Evolutionary conservation across 1,140 invertebrate species (phyloP), one percentile per base, ranked within the genome.

Genomic region (Cydia fagiglandana): DNA sequence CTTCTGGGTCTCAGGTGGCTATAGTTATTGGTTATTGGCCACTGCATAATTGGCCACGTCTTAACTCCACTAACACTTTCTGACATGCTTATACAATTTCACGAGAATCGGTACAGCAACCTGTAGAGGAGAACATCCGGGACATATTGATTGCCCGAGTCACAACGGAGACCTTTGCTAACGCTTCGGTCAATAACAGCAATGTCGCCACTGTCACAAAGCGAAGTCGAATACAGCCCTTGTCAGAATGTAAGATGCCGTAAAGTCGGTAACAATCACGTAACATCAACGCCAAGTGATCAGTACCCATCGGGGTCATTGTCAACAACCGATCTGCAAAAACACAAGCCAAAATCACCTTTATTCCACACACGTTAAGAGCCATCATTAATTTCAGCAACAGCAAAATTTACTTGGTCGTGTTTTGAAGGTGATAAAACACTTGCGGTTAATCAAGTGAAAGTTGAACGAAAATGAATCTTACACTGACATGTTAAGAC

Each of bases 221-320:
- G 10, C 56, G 2, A 20, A 61, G 56, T 61, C 56, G 56, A 61
- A 61, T 20, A 61, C 7, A 2, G 10, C 2, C 50, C 12, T 13
- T 4, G 17, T n/a, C n/a, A n/a, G 17, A 53, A 56, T 38, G 34
- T 38, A 61, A 61, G 56, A 61, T n/a, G 56, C 56, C 56, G 10
- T 20, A 61, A 61, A n/a, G 17, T 24, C 17, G 56, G 24, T 61
- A 61, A 56, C 13, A 15, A 61, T 61, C 17, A 61, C 56, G 17
- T 20, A 20, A 61, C 56, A 17, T 61, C 17, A n/a, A 56, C 50
- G n/a, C 56, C 6, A 20, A 10, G 2, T 61, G 56, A 61, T 61
- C 56, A 61, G 17, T 61, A 61, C 17, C 17, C 56, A 61, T 6
- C 56, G 56, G 56, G 56, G 56, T 61, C 56, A 61, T 61, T 61